phyloP scores from a whole-genome alignment of 2,797 vertebrate species.

The Hyperoplus immaculatus region DNA sequence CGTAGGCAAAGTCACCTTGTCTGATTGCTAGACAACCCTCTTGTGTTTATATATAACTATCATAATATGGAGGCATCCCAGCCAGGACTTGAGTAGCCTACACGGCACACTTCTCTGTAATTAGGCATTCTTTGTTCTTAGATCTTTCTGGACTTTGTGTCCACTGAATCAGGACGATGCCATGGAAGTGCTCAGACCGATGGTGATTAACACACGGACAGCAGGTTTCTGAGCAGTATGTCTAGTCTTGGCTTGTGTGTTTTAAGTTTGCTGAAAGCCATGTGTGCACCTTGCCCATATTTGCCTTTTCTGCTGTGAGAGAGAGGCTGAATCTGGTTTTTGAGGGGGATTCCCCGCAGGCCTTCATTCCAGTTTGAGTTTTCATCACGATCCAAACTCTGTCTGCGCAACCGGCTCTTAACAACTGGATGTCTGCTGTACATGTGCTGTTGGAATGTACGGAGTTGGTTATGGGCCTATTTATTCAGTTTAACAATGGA shows the following conservation, averaged over 20 bases:
- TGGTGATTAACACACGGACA: slow-evolving; percentile 46
- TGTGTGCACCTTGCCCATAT: slow-evolving; percentile 57
- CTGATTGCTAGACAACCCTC: slow-evolving; percentile 10
- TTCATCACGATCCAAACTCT: slow-evolving; percentile 27
- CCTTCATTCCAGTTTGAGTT: slow-evolving; percentile 51
- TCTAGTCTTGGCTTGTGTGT: slow-evolving; percentile 68
- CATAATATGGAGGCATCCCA: slow-evolving; percentile 33
- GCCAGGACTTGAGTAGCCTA: slow-evolving; percentile 31
- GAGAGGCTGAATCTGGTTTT: slow-evolving; percentile 50
- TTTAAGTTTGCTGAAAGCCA: slow-evolving; percentile 71
- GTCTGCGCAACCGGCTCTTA: slow-evolving; percentile 1
- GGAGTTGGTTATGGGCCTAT: not conserved
- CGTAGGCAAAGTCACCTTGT: not conserved
- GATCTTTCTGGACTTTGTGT: slow-evolving; percentile 3
- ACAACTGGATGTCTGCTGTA: not conserved
- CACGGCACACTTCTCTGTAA: slow-evolving; percentile 49
- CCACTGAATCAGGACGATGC: slow-evolving; percentile 28
- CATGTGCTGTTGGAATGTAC: not conserved
- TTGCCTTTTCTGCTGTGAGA: slow-evolving; percentile 53
- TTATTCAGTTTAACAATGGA: not conserved
- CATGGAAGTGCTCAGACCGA: slow-evolving; percentile 20
- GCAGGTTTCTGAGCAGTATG: slow-evolving; percentile 51
- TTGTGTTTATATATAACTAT: slow-evolving; percentile 58
- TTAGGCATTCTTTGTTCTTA: slow-evolving; percentile 51
- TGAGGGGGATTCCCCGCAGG: slow-evolving; percentile 43